Conservation (phyloP, 2,113 vertebrate genomes). For the Phalacrocorax brasilianus region DNA sequence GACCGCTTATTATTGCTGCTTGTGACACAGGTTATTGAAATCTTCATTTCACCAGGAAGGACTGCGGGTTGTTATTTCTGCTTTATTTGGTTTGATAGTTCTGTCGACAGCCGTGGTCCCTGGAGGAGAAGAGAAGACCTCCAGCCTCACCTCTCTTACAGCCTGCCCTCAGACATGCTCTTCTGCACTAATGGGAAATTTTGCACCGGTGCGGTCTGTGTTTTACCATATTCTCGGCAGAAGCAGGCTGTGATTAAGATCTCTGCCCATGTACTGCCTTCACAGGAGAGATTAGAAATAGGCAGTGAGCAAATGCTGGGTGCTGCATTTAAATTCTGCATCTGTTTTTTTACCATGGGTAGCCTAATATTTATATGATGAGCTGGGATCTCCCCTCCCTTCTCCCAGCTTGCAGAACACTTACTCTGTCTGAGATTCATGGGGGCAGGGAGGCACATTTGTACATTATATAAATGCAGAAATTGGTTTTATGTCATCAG, state of each 20-base stretch:
- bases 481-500: not conserved
- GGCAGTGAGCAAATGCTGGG: not conserved
- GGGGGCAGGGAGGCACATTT: not conserved
- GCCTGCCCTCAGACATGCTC: not conserved
- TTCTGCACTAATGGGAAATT: not conserved
- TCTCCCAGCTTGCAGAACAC: not conserved
- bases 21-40: not conserved
- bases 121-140: not conserved
- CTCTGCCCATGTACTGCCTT: not conserved
- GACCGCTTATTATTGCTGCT: not conserved
- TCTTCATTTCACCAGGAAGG: not conserved
- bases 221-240: not conserved
- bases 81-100: not conserved
- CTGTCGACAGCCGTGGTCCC: fast-evolving
- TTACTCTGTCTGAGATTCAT: not conserved
- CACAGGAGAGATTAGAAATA: not conserved
- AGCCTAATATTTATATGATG: not conserved
- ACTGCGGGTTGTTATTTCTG: not conserved
- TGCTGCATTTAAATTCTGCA: not conserved
- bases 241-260: not conserved
- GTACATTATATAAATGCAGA: not conserved
- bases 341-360: not conserved
- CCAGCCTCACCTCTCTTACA: not conserved
- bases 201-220: fast-evolving
- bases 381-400: not conserved